These are phyloP conservation scores for Galeopterus variegatus DNA, from an alignment of 2,113 vertebrate genomes.

Conservation along the genomic window DNA sequence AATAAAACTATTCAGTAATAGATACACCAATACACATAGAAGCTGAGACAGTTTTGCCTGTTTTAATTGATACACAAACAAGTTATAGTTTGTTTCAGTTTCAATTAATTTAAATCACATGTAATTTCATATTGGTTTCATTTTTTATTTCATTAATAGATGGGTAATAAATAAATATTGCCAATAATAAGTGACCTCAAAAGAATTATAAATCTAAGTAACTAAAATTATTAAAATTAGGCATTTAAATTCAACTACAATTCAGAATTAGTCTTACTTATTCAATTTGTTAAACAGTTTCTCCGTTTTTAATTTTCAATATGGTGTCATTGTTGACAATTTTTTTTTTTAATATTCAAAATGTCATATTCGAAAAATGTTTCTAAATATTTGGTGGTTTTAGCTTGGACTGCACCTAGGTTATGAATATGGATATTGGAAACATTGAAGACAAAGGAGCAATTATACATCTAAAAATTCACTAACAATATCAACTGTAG, in stretches of 20 bases:
- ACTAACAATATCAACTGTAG: background rate
- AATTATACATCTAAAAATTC: background rate
- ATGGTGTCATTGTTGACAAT: background rate
- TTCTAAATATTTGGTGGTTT: background rate
- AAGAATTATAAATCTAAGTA: background rate
- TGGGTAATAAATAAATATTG: background rate
- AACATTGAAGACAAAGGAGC: background rate
- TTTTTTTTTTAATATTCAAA: background rate
- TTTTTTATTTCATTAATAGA: background rate
- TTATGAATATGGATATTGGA: background rate
- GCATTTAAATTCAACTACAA: constrained; percentile 4
- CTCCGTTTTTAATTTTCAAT: constrained; percentile 3
- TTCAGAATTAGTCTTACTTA: background rate
- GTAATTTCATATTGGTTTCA: background rate
- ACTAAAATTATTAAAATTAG: constrained; percentile 6
- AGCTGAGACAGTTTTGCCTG: background rate
- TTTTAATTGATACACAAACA: background rate
- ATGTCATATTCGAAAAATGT: background rate
- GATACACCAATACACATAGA: background rate
- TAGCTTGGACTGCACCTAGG: background rate
- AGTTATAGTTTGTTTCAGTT: background rate
- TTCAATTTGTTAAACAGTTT: background rate
- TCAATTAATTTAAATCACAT: background rate
- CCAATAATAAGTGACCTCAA: background rate
- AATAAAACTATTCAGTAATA: background rate